phyloP scores from a whole-genome alignment of 2,113 vertebrate genomes.

The Rhegmatorhina hoffmannsi region DNA sequence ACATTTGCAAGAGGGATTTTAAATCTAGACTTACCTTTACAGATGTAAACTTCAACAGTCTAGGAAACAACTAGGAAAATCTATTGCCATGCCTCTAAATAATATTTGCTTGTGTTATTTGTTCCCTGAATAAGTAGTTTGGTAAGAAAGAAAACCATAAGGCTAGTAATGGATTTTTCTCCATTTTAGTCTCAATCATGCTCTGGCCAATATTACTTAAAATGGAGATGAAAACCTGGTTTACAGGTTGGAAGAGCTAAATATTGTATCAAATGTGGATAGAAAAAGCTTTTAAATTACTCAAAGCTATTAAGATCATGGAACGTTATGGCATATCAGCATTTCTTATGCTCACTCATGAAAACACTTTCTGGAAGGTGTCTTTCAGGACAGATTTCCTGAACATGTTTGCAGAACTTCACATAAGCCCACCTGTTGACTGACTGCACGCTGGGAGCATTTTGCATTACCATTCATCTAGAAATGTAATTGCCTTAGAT shows the following conservation, averaged over 20 bases:
- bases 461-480: not conserved
- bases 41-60: not conserved
- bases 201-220: not conserved
- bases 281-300: not conserved
- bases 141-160: not conserved
- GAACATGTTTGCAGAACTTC: not conserved
- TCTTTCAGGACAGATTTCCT: not conserved
- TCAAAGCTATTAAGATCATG: not conserved
- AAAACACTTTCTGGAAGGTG: not conserved
- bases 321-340: not conserved
- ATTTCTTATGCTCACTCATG: not conserved
- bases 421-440: not conserved
- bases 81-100: not conserved
- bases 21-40: not conserved
- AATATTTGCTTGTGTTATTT: not conserved
- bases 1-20: conserved; percentile 21
- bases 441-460: not conserved
- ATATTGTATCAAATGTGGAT: not conserved
- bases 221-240: not conserved
- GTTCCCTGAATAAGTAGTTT: not conserved
- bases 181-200: not conserved
- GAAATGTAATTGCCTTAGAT: not conserved
- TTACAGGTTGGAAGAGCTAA: not conserved
- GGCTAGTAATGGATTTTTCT: not conserved
- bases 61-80: not conserved